Conservation (phyloP, 2,113 vertebrate genomes). For the Phasianus colchicus region DNA sequence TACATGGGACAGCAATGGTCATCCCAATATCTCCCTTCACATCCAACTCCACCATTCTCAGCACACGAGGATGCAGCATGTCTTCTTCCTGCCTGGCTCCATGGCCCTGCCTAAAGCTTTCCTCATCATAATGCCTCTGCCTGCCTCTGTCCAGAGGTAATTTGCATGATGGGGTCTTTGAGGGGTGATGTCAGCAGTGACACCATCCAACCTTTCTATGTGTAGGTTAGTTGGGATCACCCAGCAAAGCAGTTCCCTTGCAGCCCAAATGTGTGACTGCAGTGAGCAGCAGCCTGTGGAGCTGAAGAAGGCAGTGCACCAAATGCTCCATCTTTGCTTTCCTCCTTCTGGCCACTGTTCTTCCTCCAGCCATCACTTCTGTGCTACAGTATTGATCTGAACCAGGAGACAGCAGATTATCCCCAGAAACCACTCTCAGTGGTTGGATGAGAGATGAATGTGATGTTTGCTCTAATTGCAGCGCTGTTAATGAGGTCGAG, state of each 20-base stretch:
- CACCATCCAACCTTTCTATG: not conserved
- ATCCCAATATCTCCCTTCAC: not conserved
- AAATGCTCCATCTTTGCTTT: not conserved
- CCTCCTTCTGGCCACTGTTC: not conserved
- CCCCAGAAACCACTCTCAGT: not conserved
- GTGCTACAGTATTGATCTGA: not conserved
- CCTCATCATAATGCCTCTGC: not conserved
- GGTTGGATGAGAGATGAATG: not conserved
- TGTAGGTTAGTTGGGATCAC: not conserved
- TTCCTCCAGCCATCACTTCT: not conserved
- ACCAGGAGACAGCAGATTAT: not conserved
- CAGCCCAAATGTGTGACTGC: not conserved
- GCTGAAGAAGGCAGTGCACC: not conserved
- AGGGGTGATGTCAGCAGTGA: not conserved
- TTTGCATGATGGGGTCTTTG: not conserved
- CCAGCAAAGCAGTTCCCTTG: not conserved
- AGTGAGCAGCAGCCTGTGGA: not conserved
- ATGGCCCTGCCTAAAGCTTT: not conserved
- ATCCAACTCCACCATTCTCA: not conserved
- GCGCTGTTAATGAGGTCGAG: not conserved
- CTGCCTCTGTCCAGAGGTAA: not conserved
- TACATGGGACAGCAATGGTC: accelerated
- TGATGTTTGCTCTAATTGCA: not conserved
- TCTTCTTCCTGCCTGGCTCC: not conserved
- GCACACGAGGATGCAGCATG: accelerated